phyloP scores from a whole-genome alignment of 2,888 invertebrate species.

The Euclidia mi region DNA sequence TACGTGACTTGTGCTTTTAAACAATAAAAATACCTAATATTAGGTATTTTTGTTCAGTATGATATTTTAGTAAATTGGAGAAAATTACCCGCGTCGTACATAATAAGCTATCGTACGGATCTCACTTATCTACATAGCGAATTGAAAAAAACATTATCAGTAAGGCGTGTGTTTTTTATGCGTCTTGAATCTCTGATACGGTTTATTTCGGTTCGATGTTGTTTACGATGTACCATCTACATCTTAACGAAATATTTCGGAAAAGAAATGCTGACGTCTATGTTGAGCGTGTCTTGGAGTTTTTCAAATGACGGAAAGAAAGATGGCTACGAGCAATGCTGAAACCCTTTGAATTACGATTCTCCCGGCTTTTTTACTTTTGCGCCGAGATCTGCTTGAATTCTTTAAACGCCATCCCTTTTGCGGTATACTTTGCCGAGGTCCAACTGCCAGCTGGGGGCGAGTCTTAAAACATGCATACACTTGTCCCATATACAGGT shows the following conservation, averaged over 20 bases:
- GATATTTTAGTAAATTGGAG: no score
- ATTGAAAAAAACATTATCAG: no score
- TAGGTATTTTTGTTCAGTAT: no score
- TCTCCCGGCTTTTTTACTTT: slow-evolving; percentile 24
- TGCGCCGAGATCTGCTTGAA: slow-evolving; percentile 28
- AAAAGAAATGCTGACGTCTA: background rate
- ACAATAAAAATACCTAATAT: no score
- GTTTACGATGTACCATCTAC: background rate
- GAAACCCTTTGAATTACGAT: slow-evolving; percentile 21
- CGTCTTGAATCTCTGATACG: no score
- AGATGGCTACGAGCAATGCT: slow-evolving; percentile 23
- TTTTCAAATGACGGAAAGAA: slow-evolving; percentile 31
- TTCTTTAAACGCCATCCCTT: slow-evolving; percentile 32
- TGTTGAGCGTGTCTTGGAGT: slow-evolving; percentile 14
- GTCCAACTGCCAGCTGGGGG: slow-evolving; percentile 40
- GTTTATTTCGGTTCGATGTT: no score
- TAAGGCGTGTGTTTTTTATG: no score
- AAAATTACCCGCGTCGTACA: no score
- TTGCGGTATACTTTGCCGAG: slow-evolving; percentile 36
- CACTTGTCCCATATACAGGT: slow-evolving; percentile 58
- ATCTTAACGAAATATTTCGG: slow-evolving; percentile 17
- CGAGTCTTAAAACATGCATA: slow-evolving; percentile 50
- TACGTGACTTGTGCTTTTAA: no score
- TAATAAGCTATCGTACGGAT: no score
- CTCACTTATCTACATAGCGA: no score